Evolutionary conservation across 2,888 invertebrate species (phyloP), one percentile per base, ranked within the genome.

Genomic region (Andrena praecox): DNA sequence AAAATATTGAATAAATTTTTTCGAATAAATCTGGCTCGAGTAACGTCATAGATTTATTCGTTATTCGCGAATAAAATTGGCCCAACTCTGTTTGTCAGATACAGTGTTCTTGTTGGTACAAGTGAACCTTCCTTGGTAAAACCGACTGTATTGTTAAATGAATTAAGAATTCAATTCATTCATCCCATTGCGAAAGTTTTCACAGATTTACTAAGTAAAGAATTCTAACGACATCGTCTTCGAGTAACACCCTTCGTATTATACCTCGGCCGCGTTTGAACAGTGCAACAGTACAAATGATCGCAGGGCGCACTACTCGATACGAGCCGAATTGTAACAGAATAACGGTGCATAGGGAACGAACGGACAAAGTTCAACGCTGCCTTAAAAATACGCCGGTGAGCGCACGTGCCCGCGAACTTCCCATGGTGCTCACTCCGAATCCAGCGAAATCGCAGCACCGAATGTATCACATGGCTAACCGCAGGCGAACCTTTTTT

Each of bases 401-500:
- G n/a, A 42, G 20, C 10, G 56, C 50, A 56, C 35, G 20, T n/a
- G 48, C 27, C 16, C 31, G 24, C 8, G 56, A 20, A 24, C 63
- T 69, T 42, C 12, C 31, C 69, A 63, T 10, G 35, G 10, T 7
- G 12, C 10, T 48, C 63, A 12, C 31, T 3, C 29, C 29, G 29
- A 29, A 3, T 29, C 29, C 29, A 29, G 29, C 29, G 29, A 29
- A 29, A 29, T 42, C 42, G 16, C 5, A 12, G 27, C 56, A 31
- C 48, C 35, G 60, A 72, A 72, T 63, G 77, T 77, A 77, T 77
- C 35, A 56, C 67, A 31, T 68, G 10, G 56, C 42, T 78, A 78
- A 77, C 68, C 68, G 54, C 59, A 52, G 29, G 2, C 24, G 68
- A 68, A 63, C 24, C n/a, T 68, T 76, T 77, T 35, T 83, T 84